Percentiles rank a stretch among this genome's conserved stretches.
These are phyloP conservation scores for Collichthys lucidus DNA, from an alignment of 2,113 vertebrate genomes.

Conservation along the genomic window DNA sequence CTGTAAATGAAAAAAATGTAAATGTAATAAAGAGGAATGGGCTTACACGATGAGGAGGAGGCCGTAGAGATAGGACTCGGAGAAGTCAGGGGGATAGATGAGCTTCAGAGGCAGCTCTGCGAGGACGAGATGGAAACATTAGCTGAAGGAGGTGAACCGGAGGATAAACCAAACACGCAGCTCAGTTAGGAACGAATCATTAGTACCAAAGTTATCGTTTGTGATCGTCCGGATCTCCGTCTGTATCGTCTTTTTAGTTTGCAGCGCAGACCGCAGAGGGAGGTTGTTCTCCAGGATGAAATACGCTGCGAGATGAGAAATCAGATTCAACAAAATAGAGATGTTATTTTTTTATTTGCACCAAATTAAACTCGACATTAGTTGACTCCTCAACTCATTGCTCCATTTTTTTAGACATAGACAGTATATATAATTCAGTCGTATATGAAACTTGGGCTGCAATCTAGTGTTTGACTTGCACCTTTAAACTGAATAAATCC, in stretches of 20 bases:
- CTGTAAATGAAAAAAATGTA: constrained; percentile 24
- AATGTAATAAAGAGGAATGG: constrained; percentile 45
- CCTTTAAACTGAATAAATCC: no score
- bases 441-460: no score
- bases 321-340: background rate
- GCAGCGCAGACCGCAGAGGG: constrained; percentile 82
- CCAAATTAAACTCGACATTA: background rate
- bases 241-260: constrained; percentile 85
- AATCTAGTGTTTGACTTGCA: no score
- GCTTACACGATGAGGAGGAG: constrained; percentile 94
- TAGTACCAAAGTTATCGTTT: constrained; percentile 90
- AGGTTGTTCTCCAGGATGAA: constrained; percentile 91
- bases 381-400: no score
- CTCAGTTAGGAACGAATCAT: constrained; percentile 10
- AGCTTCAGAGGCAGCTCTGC: constrained; percentile 94
- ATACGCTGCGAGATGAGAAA: constrained; percentile 81
- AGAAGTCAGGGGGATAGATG: constrained; percentile 91
- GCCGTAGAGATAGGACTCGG: constrained; percentile 90
- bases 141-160: constrained; percentile 26
- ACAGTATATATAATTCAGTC: no score
- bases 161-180: constrained; percentile 1
- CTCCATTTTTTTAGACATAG: no score
- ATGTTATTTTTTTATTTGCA: background rate
- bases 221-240: constrained; percentile 87
- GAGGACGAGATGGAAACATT: constrained; percentile 62